Percentiles rank a stretch among this genome's conserved stretches.
Evolutionary conservation across 2,113 vertebrate genomes (phyloP).

Genomic region (Ceuthmochares aereus): DNA sequence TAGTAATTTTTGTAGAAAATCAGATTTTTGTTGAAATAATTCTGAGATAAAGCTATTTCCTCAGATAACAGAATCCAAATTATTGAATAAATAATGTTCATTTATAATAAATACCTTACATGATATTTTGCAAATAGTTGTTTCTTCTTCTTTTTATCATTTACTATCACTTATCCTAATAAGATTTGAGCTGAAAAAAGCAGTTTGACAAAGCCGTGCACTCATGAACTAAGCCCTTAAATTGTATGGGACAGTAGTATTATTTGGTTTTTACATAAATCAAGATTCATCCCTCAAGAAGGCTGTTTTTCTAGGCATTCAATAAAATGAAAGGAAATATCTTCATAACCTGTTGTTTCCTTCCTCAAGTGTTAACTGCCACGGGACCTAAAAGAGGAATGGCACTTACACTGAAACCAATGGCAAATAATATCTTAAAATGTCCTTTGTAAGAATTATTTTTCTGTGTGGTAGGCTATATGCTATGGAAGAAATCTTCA

Average conservation of each 20-base stretch:
- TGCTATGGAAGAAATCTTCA: neutral
- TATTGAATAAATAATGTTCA: neutral
- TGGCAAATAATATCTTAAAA: neutral
- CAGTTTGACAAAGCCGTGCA: neutral
- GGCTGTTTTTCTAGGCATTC: neutral
- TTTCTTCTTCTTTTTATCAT: neutral
- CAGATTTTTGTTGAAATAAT: constrained; percentile 6
- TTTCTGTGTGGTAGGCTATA: constrained; percentile 2
- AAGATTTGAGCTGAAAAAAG: neutral
- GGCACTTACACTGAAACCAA: neutral
- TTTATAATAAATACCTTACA: neutral
- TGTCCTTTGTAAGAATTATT: neutral
- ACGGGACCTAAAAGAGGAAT: neutral
- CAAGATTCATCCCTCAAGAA: neutral
- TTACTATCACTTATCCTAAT: neutral
- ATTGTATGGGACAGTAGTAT: neutral
- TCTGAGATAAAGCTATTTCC: neutral
- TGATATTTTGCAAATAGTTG: neutral
- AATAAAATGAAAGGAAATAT: neutral
- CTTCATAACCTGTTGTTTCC: neutral
- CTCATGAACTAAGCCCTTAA: neutral
- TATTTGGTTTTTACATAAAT: neutral
- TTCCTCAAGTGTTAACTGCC: neutral
- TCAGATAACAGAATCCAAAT: neutral
- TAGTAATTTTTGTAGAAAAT: neutral